Base-by-base conservation (phyloP, 2,797 vertebrate genomes). In the Molossus molossus region DNA sequence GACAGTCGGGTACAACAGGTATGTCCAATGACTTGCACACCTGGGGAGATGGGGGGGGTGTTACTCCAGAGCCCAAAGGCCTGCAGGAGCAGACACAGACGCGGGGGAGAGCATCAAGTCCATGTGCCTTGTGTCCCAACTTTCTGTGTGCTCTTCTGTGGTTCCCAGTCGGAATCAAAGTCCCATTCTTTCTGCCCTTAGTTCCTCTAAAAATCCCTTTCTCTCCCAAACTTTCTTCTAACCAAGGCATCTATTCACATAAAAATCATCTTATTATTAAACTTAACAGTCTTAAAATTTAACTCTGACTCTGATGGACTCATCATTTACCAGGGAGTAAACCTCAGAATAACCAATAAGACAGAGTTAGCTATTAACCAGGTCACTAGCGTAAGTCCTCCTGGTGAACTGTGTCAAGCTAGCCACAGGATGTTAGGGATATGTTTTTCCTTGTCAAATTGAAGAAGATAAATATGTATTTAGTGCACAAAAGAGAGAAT, bases 241-340 rank as follows among this genome's bases (percentile, higher is more conserved):
- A 80, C 21, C 33, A 70, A 88, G 62, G 45, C 60, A 92, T 94
- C 82, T 96, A 79, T 88, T 95, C 81, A 13, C 69, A 93, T 76
- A 77, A 33, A 96, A 90, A 62, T 86, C 40, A 70, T 62, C 65
- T 96, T 50, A 48, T 85, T 33, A 72, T 83, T 67, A 86, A 83
- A 73, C 2, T 84, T 89, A 86, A 48, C n/a, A 48, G 55, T 64
- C 84, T 83, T 65, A 95, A 84, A 92, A 91, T 83, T 70, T 33
- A 87, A n/a, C 67, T 79, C 27, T 55, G 84, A 81, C 82, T 86
- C 82, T 64, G 33, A 88, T 53, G 29, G 37, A 6, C 6, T 67
- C 37, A 91, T 87, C 58, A 27, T 77, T 79, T 76, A 83, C 10
- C 55, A 11, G 55, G 37, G 92, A 82, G 17, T 82, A 79, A 85